phyloP scores from a whole-genome alignment of 92 coral and sea anemone genomes.

The Actinostola sp. region DNA sequence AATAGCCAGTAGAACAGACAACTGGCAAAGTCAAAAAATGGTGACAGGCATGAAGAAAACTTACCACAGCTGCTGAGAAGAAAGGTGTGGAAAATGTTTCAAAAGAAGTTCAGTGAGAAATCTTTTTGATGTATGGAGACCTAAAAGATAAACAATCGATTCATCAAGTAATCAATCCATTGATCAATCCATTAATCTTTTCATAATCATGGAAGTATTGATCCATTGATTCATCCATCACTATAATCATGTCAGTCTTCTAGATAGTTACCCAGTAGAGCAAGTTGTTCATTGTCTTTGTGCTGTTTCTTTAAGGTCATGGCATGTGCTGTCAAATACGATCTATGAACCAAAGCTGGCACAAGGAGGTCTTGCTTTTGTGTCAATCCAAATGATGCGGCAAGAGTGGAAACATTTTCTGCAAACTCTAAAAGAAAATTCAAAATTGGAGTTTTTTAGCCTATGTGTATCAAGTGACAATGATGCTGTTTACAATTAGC shows the following conservation, averaged over 20 bases:
- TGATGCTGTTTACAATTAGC: too few relatives aligned
- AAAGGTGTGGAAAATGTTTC: constrained; percentile 57
- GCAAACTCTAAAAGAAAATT: constrained; percentile 56
- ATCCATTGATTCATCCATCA: neutral
- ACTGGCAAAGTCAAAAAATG: too few relatives aligned
- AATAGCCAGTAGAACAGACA: too few relatives aligned
- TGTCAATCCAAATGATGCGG: constrained; percentile 21
- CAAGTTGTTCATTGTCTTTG: constrained; percentile 74
- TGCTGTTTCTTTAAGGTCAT: constrained; percentile 31
- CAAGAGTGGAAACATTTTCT: constrained; percentile 44
- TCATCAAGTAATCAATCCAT: neutral
- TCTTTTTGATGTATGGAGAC: constrained; percentile 72
- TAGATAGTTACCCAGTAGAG: constrained; percentile 69
- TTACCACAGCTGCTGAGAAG: constrained; percentile 84
- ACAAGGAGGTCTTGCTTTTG: constrained; percentile 37
- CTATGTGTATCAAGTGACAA: too few relatives aligned
- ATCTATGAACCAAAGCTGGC: constrained; percentile 70
- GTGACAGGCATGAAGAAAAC: too few relatives aligned
- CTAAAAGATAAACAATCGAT: constrained; percentile 36
- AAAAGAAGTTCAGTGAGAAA: constrained; percentile 70
- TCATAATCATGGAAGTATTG: neutral
- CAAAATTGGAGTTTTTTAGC: too few relatives aligned
- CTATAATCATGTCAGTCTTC: neutral
- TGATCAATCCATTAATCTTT: neutral
- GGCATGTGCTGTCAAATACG: constrained; percentile 63